Evolutionary conservation across 2,113 vertebrate genomes (phyloP).

Genomic region (Camelus bactrianus): DNA sequence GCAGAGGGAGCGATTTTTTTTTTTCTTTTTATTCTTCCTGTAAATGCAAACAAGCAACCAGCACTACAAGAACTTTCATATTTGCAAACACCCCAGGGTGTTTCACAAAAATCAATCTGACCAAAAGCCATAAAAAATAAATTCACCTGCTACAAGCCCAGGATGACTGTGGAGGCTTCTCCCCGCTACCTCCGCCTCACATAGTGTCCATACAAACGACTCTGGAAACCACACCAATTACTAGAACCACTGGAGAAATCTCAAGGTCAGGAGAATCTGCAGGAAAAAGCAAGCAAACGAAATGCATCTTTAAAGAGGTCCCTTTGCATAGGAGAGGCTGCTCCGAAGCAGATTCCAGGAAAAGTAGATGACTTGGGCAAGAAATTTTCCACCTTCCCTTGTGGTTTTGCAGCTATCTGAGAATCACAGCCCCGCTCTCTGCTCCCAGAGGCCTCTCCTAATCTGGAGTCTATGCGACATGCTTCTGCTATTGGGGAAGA

Average conservation of each 20-base stretch:
- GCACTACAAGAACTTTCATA: slow-evolving; percentile 70
- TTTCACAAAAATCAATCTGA: slow-evolving; percentile 81
- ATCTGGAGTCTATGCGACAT: not conserved
- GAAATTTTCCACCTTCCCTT: slow-evolving; percentile 56
- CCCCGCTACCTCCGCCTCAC: not conserved
- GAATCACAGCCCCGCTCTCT: not conserved
- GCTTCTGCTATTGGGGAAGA: not conserved
- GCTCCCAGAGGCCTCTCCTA: slow-evolving; percentile 18
- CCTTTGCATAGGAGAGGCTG: not conserved
- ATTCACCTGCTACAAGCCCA: slow-evolving; percentile 72
- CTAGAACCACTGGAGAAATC: slow-evolving; percentile 1
- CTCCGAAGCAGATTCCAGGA: not conserved
- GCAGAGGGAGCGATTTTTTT: slow-evolving; percentile 60
- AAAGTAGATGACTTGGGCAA: slow-evolving; percentile 49
- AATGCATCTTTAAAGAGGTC: slow-evolving; percentile 41
- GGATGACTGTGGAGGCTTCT: slow-evolving; percentile 49
- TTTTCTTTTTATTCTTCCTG: slow-evolving; percentile 75
- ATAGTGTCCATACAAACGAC: slow-evolving; percentile 71
- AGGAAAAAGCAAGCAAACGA: slow-evolving; percentile 58
- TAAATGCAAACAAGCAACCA: slow-evolving; percentile 77
- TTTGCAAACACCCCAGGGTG: slow-evolving; percentile 77
- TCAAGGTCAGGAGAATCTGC: slow-evolving; percentile 72
- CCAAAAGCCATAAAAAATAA: slow-evolving; percentile 74
- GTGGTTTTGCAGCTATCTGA: slow-evolving; percentile 3
- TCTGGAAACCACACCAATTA: slow-evolving; percentile 64